phyloP scores from a whole-genome alignment of 1,140 invertebrate genomes.

The Eueides isabella region DNA sequence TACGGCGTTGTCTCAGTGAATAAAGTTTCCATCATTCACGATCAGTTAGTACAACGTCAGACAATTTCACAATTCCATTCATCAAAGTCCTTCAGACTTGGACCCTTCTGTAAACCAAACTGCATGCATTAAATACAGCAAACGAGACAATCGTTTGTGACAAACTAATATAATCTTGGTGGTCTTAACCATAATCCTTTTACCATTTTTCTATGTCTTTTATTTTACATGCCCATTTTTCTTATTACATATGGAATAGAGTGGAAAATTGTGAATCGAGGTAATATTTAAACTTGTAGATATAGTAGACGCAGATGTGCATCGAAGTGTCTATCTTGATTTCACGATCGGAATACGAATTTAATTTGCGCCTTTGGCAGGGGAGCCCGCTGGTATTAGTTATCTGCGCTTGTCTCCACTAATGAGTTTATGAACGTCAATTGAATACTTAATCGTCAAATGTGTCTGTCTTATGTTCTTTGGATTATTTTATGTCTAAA shows the following conservation, averaged over 20 bases:
- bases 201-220: constrained; percentile 41
- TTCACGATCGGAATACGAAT: constrained; percentile 68
- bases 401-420: constrained; percentile 53
- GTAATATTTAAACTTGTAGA: constrained; percentile 8
- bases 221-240: constrained; percentile 4
- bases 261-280: constrained; percentile 36
- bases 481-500: not conserved
- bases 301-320: constrained; percentile 62
- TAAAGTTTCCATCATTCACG: constrained; percentile 47
- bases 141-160: constrained; percentile 28
- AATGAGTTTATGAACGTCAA: constrained; percentile 58
- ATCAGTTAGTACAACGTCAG: constrained; percentile 60
- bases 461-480: too few species aligned
- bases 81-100: constrained; percentile 54
- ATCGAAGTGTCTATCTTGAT: constrained; percentile 67
- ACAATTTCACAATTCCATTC: constrained; percentile 55
- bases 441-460: not conserved
- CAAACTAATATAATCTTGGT: constrained; percentile 35
- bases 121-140: constrained; percentile 36
- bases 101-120: constrained; percentile 30
- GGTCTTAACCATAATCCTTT: constrained; percentile 59
- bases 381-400: constrained; percentile 30
- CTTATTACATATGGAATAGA: constrained; percentile 36
- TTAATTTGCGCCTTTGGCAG: constrained; percentile 61
- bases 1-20: constrained; percentile 41